These are phyloP conservation scores for Anarrhichthys ocellatus DNA, from an alignment of 2,113 vertebrate species.

Conservation along the genomic window DNA sequence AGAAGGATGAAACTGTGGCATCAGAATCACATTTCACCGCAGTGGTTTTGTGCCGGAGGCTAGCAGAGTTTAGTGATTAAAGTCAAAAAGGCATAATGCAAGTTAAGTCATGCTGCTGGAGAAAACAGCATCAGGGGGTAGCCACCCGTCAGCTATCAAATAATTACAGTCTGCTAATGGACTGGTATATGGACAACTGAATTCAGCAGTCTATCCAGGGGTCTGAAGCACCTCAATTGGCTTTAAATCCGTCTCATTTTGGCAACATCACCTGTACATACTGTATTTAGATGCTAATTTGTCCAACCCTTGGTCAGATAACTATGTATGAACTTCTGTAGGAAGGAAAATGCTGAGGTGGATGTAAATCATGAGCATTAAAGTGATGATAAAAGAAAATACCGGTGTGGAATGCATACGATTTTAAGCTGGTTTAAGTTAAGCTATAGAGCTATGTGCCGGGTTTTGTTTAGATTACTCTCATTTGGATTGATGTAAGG, in stretches of 20 bases:
- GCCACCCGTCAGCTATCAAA: conserved; percentile 71
- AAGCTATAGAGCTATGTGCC: conserved; percentile 56
- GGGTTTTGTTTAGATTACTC: conserved; percentile 66
- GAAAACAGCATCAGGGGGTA: conserved; percentile 57
- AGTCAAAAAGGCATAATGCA: conserved; percentile 60
- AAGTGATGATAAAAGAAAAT: conserved; percentile 66
- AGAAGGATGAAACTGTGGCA: conserved; percentile 50
- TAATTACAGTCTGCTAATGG: conserved; percentile 79
- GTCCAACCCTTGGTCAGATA: conserved; percentile 76
- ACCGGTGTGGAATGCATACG: conserved; percentile 62
- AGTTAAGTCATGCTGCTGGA: conserved; percentile 61
- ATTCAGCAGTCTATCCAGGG: conserved; percentile 74
- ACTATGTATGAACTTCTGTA: conserved; percentile 61
- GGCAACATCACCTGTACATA: conserved; percentile 59
- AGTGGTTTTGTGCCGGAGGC: conserved; percentile 14
- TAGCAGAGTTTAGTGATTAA: conserved; percentile 57
- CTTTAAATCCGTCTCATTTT: conserved; percentile 70
- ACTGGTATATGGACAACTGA: conserved; percentile 71
- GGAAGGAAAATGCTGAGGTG: conserved; percentile 72
- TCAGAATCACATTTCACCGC: conserved; percentile 35
- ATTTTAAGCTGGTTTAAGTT: conserved; percentile 67
- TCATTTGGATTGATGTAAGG: conserved; percentile 60
- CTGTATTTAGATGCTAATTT: conserved; percentile 84
- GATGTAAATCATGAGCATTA: conserved; percentile 72
- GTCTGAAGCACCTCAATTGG: conserved; percentile 61